Evolutionary conservation across 1,140 invertebrate genomes (phyloP), one percentile per base, ranked within the genome.

Genomic region (Aethina tumida): DNA sequence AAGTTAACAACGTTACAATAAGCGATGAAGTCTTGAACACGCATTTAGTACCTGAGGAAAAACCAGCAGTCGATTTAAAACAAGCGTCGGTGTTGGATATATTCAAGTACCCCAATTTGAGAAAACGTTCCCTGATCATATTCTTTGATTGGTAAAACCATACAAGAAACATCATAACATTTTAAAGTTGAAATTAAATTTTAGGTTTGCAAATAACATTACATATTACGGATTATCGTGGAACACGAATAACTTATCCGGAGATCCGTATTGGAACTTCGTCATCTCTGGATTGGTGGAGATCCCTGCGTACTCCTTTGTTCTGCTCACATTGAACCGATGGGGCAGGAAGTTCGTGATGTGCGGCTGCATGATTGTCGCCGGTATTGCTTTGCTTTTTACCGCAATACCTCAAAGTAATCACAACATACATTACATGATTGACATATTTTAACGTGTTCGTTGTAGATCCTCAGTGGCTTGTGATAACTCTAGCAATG

Each of bases 211-310:
- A 8, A 83, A 80, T 53, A 79, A 79, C 32, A 74, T 79, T 25
- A 77, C 84, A 4, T 89, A 88, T 58, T 89, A 88, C 49, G 86
- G 83, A 1, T 57, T 90, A 3, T 84, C 84, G 0, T 81, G 84
- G 71, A 84, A 83, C 50, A 77, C 81, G 2, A 77, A 74, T 17
- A 77, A 77, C 51, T 68, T 89, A 22, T 79, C 75, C 13, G 79
- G 77, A 19, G 80, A 84, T 54, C 71, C 74, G 19, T 81, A 81
- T 39, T 42, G 86, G 5, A 88, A 84, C 56, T 88, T 87, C 59
- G 59, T 81, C 0, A 74, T 88, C 41, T 76, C 76, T 10, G 84
- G 80, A 1, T 58, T 74, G 6, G 83, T 88, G 0, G 86, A 90
- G 63, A 68, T 86, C 41, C 82, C 82, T 1, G 80, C 77, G 2